Percentiles rank a stretch among this genome's conserved stretches.
phyloP scores from a whole-genome alignment of 2,113 vertebrate species.

The Isichthys henryi region DNA sequence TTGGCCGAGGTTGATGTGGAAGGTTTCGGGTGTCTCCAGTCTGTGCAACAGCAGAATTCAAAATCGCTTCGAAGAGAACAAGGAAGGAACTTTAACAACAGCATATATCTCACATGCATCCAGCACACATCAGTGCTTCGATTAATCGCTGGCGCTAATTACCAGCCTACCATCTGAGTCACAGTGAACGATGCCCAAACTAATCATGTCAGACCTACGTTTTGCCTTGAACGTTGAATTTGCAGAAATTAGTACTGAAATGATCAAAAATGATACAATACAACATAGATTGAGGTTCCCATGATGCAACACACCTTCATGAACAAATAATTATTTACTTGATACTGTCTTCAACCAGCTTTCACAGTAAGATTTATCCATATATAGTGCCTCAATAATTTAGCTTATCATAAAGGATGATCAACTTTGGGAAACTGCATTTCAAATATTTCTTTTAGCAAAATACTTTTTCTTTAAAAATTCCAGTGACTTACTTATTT shows the following conservation, averaged over 20 bases:
- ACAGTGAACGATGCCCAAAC: not conserved
- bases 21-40: not conserved
- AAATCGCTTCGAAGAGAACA: not conserved
- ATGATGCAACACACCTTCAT: not conserved
- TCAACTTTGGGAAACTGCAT: not conserved
- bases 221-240: not conserved
- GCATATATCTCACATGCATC: not conserved
- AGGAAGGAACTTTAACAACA: not conserved
- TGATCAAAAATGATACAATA: not conserved
- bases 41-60: not conserved
- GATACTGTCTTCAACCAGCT: not conserved
- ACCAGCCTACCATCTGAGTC: not conserved
- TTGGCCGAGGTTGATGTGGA: not conserved
- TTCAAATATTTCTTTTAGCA: not conserved
- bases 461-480: not conserved
- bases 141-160: not conserved
- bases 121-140: not conserved
- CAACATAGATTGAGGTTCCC: not conserved
- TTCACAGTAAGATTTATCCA: not conserved
- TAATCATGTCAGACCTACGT: not conserved
- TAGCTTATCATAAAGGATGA: not conserved
- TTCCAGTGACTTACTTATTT: not conserved
- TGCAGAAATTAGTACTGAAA: not conserved
- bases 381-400: not conserved
- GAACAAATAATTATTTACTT: not conserved